Percentiles rank a stretch among this genome's conserved stretches.
Conservation (phyloP, 2,797 vertebrate species). For the Harpagifer antarcticus region DNA sequence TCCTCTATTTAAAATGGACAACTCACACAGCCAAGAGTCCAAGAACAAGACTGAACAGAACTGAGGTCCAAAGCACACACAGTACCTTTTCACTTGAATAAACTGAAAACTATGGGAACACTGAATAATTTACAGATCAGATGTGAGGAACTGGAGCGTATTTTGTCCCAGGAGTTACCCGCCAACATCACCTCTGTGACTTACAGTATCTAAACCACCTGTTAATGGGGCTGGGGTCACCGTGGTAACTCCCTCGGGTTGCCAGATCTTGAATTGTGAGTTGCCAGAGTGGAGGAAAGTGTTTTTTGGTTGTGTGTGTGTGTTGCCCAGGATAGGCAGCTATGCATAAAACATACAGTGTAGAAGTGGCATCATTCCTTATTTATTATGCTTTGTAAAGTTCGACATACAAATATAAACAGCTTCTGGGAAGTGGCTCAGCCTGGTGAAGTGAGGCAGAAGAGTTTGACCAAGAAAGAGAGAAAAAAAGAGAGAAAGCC, state of each 20-base stretch:
- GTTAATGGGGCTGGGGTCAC: slow-evolving; percentile 46
- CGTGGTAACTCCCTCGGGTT: slow-evolving; percentile 20
- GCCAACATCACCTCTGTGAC: slow-evolving; percentile 51
- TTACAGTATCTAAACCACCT: slow-evolving; percentile 48
- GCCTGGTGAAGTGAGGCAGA: slow-evolving; percentile 40
- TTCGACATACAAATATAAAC: slow-evolving; percentile 26
- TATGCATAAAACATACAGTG: slow-evolving; percentile 44
- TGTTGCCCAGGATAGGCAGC: slow-evolving; percentile 3
- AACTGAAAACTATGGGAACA: slow-evolving; percentile 45
- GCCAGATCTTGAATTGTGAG: slow-evolving; percentile 31
- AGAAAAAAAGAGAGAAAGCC: slow-evolving; percentile 35
- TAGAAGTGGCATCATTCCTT: slow-evolving; percentile 43
- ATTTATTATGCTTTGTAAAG: slow-evolving; percentile 35
- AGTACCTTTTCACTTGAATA: slow-evolving; percentile 45
- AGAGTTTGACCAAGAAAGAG: slow-evolving; percentile 45
- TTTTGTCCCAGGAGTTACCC: slow-evolving; percentile 52
- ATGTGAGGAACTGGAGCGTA: slow-evolving; percentile 73
- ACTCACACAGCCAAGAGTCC: slow-evolving; percentile 38
- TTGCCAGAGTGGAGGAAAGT: slow-evolving; percentile 16
- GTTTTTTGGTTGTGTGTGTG: neutral
- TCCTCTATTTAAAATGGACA: slow-evolving; percentile 36
- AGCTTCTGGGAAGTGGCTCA: slow-evolving; percentile 45
- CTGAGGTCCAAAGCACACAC: slow-evolving; percentile 11
- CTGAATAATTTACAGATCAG: slow-evolving; percentile 80
- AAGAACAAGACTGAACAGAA: slow-evolving; percentile 34